Base-by-base conservation (phyloP, 1,140 invertebrate species). In the Potamilus streckersoni region DNA sequence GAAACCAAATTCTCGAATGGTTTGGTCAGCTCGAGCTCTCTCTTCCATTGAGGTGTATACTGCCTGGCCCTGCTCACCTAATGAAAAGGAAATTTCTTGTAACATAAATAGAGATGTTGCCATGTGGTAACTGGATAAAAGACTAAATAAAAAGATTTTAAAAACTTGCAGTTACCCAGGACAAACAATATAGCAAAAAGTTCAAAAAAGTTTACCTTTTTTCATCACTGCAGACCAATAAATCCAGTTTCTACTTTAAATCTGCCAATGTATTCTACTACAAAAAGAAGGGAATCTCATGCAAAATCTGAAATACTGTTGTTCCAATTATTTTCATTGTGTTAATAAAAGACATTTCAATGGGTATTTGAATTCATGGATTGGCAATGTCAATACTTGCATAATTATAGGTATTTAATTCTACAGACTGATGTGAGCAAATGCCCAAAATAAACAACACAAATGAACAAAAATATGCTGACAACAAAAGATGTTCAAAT, bases 1-100 rank as follows among this genome's bases (percentile, higher is more conserved):
- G 94, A 99, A 99, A 57, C 97, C 97, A 91, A 97, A 88, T 56
- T 98, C 95, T n/a, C 80, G 80, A 2, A 86, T 80, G 38, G 85
- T 82, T 23, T 78, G 64, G n/a, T 89, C 83, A 31, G 88, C 87
- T 63, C 71, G 70, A 12, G 68, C 27, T 71, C 86, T 85, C 72
- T 90, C 89, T 49, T 82, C 84, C 81, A 83, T 83, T 27, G 73
- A 69, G 11, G 83, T 82, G 71, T 84, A 84, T 16, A 90, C 87
- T 61, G 88, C 75, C 63, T 88, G 82, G 14, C 89, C 89, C 64
- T 79, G 78, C 74, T 89, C 88, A 76, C 89, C 89, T 87, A 56
- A 31, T 77, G 27, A 57, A 20, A 20, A 49, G 66, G 31, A n/a
- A 23, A 23, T 59, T 17, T 59, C 49, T 57, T 49, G 17, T 20